Percentiles rank a stretch among this genome's conserved stretches.
Evolutionary conservation across 2,797 vertebrate genomes (phyloP).

Genomic region (Hozukius guyotensis): DNA sequence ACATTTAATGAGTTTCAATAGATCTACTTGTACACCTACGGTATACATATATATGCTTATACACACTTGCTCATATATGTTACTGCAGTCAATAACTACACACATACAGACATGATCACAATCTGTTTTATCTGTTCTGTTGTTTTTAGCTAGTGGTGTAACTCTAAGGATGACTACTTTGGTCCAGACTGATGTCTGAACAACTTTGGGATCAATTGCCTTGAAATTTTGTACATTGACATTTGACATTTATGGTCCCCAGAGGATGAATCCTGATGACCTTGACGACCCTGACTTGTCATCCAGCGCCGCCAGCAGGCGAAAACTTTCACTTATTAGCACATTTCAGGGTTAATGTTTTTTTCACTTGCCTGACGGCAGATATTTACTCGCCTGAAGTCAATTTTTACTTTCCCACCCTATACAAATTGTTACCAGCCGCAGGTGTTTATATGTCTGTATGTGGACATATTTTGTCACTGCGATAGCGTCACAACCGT

Average conservation of each 20-base stretch:
- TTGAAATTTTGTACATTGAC: fast-evolving
- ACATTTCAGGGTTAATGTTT: too few relatives aligned
- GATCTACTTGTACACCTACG: background rate
- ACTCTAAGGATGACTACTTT: background rate
- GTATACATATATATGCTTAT: background rate
- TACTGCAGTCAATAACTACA: background rate
- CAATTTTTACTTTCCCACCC: too few relatives aligned
- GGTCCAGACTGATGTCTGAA: background rate
- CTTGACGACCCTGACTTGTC: background rate
- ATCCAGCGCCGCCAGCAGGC: background rate
- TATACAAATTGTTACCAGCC: too few relatives aligned
- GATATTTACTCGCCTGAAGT: fast-evolving
- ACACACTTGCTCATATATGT: background rate
- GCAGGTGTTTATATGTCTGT: background rate
- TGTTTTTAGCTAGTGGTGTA: background rate
- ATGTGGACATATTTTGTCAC: background rate
- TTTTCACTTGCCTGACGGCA: fast-evolving
- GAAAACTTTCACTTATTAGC: background rate
- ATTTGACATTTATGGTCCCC: background rate
- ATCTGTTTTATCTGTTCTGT: background rate
- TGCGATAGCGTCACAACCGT: background rate
- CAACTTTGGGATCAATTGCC: background rate
- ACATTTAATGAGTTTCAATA: background rate
- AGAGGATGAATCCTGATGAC: background rate
- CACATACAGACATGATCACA: background rate